Base-by-base conservation (phyloP, 2,888 invertebrate genomes). In the Entomobrya proxima region DNA sequence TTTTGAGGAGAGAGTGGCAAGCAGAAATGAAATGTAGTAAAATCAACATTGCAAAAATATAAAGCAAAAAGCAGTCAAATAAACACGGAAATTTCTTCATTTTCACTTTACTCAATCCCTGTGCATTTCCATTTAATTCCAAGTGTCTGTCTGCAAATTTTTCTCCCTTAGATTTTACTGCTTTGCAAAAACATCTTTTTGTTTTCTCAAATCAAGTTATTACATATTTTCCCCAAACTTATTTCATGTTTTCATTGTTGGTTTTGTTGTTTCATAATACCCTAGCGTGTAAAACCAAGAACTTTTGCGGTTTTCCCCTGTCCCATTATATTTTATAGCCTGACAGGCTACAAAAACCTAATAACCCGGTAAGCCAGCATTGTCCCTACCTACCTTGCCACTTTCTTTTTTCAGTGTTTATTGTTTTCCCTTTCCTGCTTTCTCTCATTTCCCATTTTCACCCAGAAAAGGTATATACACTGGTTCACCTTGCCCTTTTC, bases 281-380 rank as follows among this genome's bases (percentile, higher is more conserved):
- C 52, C 18, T 47, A n/a, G 9, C 47, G 47, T 47, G 15, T 47
- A 15, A 15, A 47, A 15, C 21, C 2, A 21, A 21, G 18, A 3
- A 5, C 52, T 52, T 4, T 27, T 52, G 18, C 24, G 52, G 21
- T 30, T 58, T 30, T 58, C 27, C 30, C 58, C 58, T 58, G 24
- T 13, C 58, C 58, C 58, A 58, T 58, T 58, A 58, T 30, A 58
- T 58, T 58, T 58, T 58, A 58, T 30, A n/a, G n/a, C n/a, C n/a
- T n/a, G n/a, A n/a, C n/a, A n/a, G n/a, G n/a, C n/a, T n/a, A n/a
- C n/a, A n/a, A n/a, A n/a, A n/a, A n/a, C n/a, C n/a, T n/a, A n/a
- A n/a, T n/a, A n/a, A n/a, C n/a, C n/a, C n/a, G n/a, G 52, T 52
- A 52, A 4, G 21, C 52, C 11, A 52, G 6, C 2, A 18, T 24